Base-by-base conservation (phyloP, 2,888 invertebrate genomes). In the Apodemia zela region DNA sequence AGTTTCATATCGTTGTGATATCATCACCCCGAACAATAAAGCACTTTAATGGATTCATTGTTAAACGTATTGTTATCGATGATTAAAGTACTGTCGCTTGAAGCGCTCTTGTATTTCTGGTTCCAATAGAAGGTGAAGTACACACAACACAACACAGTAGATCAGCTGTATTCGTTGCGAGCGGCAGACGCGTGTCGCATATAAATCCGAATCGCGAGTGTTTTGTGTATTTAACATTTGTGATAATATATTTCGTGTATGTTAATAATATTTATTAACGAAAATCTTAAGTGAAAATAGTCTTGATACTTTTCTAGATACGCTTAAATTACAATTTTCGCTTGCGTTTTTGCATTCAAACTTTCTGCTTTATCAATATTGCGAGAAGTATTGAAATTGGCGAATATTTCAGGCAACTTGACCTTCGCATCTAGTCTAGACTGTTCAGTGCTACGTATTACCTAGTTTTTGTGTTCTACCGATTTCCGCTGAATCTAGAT, bases 251-350 rank as follows among this genome's bases (percentile, higher is more conserved):
- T 64, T 67, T 62, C 69, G 67, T 67, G 66, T 67, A 68, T 58
- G 65, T 65, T 62, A 5, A 42, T 38, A 38, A 11, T 38, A 15
- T 5, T 33, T 17, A 29, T 57, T 42, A 21, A 47, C 17, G 21
- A 42, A 42, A 38, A 8, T 47, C 33, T 35, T 33, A 61, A 51
- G 61, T 35, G 61, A 35, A 51, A 51, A 49, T 21, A 21, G 1
- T 25, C 15, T 54, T 15, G 13, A 25, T 8, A 42, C 1, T 4
- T 18, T 2, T 54, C 51, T 21, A 79, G 85, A 87, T 84, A 84
- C 85, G 85, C 86, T 79, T 76, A 82, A 87, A 82, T 84, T 79
- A 73, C 76, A 71, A 85, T 87, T 89, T 89, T 89, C 87, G 80
- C 81, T 79, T 72, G 71, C 67, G 65, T 68, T 68, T 69, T 70